phyloP scores from a whole-genome alignment of 2,888 invertebrate species.

The Galerucella nymphaeae region DNA sequence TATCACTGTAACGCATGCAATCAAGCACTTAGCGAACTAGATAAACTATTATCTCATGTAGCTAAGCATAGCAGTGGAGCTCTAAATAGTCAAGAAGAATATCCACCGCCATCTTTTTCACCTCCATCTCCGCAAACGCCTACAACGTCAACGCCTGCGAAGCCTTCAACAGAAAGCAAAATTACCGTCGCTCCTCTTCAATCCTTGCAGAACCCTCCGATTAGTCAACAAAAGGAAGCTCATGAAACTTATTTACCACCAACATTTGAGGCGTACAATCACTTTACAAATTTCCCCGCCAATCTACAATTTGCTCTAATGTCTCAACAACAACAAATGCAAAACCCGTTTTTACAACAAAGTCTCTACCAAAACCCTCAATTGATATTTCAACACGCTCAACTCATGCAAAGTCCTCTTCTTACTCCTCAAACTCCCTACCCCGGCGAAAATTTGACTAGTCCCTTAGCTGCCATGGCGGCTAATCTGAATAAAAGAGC shows the following conservation, averaged over 20 bases:
- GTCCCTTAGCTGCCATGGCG: constrained; percentile 67
- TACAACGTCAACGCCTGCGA: constrained; percentile 55
- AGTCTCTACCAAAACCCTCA: constrained; percentile 61
- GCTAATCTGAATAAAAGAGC: constrained; percentile 68
- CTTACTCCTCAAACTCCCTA: constrained; percentile 57
- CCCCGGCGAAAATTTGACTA: constrained; percentile 60
- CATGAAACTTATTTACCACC: constrained; percentile 56
- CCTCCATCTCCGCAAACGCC: constrained; percentile 49
- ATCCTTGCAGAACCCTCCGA: constrained; percentile 59
- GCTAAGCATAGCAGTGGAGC: constrained; percentile 76
- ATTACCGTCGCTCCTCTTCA: constrained; percentile 63
- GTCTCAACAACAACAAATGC: constrained; percentile 59
- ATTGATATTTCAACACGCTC: constrained; percentile 63
- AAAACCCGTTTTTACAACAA: constrained; percentile 61
- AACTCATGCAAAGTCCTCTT: constrained; percentile 62
- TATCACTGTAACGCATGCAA: constrained; percentile 85
- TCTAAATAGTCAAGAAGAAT: constrained; percentile 65
- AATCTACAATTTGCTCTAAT: constrained; percentile 64
- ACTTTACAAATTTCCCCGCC: constrained; percentile 62
- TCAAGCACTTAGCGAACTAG: constrained; percentile 81
- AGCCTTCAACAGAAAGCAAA: constrained; percentile 54
- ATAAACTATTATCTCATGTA: constrained; percentile 75
- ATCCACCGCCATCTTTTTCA: constrained; percentile 45
- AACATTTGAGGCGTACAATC: constrained; percentile 62
- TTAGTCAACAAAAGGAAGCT: constrained; percentile 43